phyloP scores from a whole-genome alignment of 1,140 invertebrate genomes.

The Halesus radiatus region DNA sequence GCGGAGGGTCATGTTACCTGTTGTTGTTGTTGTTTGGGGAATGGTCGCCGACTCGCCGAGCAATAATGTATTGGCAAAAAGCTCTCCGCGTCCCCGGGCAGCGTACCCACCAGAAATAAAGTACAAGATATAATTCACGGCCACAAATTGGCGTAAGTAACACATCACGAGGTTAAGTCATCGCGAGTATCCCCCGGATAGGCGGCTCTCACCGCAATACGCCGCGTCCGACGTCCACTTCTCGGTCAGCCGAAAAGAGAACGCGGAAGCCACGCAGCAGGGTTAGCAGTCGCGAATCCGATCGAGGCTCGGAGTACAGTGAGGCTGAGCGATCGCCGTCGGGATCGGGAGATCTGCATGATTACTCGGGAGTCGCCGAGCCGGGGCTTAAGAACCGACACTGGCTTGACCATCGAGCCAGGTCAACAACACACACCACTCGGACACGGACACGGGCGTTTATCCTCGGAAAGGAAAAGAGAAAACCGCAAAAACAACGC shows the following conservation, averaged over 20 bases:
- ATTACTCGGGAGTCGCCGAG: constrained; percentile 58
- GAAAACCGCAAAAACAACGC: constrained; percentile 10
- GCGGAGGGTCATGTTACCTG: constrained; percentile 54
- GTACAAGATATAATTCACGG: constrained; percentile 57
- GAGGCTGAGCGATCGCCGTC: constrained; percentile 50
- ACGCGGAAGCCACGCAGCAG: neutral
- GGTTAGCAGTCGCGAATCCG: constrained; percentile 20
- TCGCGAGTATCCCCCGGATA: constrained; percentile 13
- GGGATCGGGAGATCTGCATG: constrained; percentile 53
- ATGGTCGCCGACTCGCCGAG: constrained; percentile 72
- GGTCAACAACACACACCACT: constrained; percentile 11
- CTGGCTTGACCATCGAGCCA: constrained; percentile 34
- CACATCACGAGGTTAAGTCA: constrained; percentile 4
- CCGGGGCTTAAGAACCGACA: constrained; percentile 54
- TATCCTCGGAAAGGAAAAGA: constrained; percentile 4
- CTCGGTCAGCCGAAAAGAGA: neutral
- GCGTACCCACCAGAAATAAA: constrained; percentile 69
- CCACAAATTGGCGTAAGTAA: constrained; percentile 27
- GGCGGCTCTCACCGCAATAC: neutral
- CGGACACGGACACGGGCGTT: constrained; percentile 2
- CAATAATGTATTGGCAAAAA: constrained; percentile 73
- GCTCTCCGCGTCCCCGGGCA: constrained; percentile 73
- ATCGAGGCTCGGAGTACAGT: constrained; percentile 16
- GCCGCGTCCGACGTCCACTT: neutral
- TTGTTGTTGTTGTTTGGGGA: constrained; percentile 59